These are phyloP conservation scores for Antennarius striatus DNA, from an alignment of 2,113 vertebrate species.

Conservation along the genomic window DNA sequence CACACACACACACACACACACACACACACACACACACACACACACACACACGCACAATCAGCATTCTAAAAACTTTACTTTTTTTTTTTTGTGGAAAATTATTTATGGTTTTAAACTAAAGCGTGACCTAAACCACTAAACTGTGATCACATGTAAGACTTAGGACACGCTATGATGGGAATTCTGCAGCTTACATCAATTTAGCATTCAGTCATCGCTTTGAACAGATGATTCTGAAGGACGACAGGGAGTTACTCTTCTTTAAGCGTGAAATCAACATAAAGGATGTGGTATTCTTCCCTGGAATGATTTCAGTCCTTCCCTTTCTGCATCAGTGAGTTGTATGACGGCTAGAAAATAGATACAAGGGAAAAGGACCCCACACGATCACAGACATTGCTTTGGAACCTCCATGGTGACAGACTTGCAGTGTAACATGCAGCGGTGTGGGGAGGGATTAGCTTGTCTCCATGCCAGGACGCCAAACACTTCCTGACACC, in stretches of 20 bases:
- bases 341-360: neutral
- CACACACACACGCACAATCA: too few relatives aligned
- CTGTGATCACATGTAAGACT: too few relatives aligned
- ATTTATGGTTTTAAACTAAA: neutral
- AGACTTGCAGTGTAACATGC: neutral
- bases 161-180: too few relatives aligned
- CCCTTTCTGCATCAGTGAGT: conserved; percentile 32
- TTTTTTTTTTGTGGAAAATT: neutral
- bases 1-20: too few relatives aligned
- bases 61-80: too few relatives aligned
- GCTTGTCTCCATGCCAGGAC: neutral
- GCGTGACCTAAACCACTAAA: too few relatives aligned
- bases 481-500: too few relatives aligned
- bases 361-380: neutral
- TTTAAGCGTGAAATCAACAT: conserved; percentile 17
- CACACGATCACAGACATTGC: neutral
- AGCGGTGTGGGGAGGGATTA: neutral
- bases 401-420: neutral
- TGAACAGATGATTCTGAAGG: neutral
- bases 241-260: conserved; percentile 10
- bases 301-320: conserved; percentile 8
- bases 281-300: conserved; percentile 12
- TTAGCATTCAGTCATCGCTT: neutral
- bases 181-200: neutral
- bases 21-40: too few relatives aligned